phyloP scores from a whole-genome alignment of 2,113 vertebrate species.

The Stercorarius parasiticus region DNA sequence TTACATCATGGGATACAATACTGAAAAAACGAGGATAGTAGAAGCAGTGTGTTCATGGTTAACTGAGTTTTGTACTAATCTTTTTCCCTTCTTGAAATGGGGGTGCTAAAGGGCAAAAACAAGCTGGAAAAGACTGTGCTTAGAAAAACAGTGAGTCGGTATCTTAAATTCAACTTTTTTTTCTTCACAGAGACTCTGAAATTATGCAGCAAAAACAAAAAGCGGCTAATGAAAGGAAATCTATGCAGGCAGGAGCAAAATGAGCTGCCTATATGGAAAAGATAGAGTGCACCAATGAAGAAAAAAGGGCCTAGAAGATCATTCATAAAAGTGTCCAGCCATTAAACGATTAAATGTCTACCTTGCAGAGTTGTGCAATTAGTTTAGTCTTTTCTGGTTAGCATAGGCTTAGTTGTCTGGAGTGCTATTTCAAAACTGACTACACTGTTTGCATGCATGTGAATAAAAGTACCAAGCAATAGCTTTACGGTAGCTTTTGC shows the following conservation, averaged over 20 bases:
- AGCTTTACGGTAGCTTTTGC: slow-evolving; percentile 29
- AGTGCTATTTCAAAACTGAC: slow-evolving; percentile 43
- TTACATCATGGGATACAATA: neutral
- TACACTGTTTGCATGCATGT: slow-evolving; percentile 41
- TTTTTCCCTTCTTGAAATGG: neutral
- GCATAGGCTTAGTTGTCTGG: slow-evolving; percentile 25
- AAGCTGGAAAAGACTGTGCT: neutral
- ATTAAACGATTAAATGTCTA: slow-evolving; percentile 22
- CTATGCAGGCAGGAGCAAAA: slow-evolving; percentile 70
- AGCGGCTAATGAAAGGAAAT: slow-evolving; percentile 77
- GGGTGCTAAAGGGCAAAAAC: neutral
- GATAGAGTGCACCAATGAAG: neutral
- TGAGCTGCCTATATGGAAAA: slow-evolving; percentile 38
- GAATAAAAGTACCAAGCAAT: neutral
- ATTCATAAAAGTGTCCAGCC: neutral
- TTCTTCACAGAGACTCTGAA: slow-evolving; percentile 75
- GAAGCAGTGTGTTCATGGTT: neutral
- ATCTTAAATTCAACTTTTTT: neutral
- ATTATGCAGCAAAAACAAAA: slow-evolving; percentile 83
- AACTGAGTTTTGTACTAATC: neutral
- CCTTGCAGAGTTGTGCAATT: slow-evolving; percentile 47
- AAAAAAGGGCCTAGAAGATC: slow-evolving; percentile 21
- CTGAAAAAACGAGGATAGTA: neutral
- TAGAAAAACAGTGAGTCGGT: neutral
- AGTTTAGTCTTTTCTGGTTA: slow-evolving; percentile 41